phyloP scores from a whole-genome alignment of 2,113 vertebrate genomes.

The Megaptera novaeangliae region DNA sequence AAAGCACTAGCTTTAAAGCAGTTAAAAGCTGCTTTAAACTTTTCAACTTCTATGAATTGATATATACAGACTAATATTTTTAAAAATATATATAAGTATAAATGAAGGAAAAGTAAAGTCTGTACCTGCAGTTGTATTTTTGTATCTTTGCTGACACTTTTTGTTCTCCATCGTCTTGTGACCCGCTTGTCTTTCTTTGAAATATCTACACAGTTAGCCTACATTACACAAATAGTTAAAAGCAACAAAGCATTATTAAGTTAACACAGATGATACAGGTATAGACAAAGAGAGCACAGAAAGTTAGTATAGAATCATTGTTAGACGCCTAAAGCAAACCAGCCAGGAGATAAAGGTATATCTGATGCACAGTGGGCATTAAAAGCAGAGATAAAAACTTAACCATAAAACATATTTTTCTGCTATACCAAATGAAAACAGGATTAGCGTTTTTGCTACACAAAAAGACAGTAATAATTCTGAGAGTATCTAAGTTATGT shows the following conservation, averaged over 20 bases:
- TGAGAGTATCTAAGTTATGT: neutral
- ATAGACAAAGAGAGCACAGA: conserved; percentile 63
- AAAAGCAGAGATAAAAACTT: conserved; percentile 19
- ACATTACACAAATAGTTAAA: conserved; percentile 87
- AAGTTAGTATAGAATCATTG: conserved; percentile 77
- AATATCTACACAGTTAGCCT: conserved; percentile 99
- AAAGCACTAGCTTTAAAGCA: neutral
- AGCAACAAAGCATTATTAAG: conserved; percentile 86
- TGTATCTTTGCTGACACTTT: conserved; percentile 99
- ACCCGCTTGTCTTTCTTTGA: conserved; percentile 99
- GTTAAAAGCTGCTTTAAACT: neutral
- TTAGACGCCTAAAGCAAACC: conserved; percentile 62
- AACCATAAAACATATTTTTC: neutral
- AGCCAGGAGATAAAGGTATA: conserved; percentile 34
- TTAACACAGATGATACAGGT: conserved; percentile 76
- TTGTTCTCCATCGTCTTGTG: conserved; percentile 99
- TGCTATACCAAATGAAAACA: neutral
- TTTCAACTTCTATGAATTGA: neutral
- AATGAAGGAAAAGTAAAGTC: conserved; percentile 36
- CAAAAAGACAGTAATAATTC: conserved; percentile 17
- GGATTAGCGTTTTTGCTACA: neutral
- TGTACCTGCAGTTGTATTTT: conserved; percentile 99
- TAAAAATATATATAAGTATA: neutral
- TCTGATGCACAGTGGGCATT: neutral
- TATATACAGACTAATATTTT: neutral